phyloP scores from a whole-genome alignment of 2,113 vertebrate species.

The Ifrita kowaldi region DNA sequence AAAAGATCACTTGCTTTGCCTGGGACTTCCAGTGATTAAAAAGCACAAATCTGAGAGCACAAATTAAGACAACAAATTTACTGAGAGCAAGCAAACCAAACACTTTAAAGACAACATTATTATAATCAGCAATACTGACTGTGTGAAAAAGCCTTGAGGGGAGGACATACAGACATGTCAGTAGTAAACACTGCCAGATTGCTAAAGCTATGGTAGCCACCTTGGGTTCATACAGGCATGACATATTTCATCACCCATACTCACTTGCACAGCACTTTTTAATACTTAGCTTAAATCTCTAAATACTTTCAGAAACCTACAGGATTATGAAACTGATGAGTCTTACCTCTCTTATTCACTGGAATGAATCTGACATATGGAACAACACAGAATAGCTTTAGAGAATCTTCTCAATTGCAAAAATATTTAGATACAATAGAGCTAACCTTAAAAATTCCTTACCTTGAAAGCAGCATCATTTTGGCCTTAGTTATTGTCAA shows the following conservation, averaged over 20 bases:
- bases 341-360: background rate
- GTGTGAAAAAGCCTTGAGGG: background rate
- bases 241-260: background rate
- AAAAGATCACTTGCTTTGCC: background rate
- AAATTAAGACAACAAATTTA: background rate
- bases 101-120: background rate
- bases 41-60: background rate
- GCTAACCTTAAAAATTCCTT: constrained; percentile 32
- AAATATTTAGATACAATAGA: background rate
- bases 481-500: constrained; percentile 93
- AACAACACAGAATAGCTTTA: background rate
- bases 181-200: background rate
- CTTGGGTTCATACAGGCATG: background rate
- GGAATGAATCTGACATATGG: background rate
- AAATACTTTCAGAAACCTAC: background rate
- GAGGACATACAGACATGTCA: background rate
- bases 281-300: background rate
- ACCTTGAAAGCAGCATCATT: constrained; percentile 91
- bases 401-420: background rate
- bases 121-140: background rate
- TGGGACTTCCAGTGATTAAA: background rate
- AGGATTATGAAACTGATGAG: background rate
- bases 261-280: background rate
- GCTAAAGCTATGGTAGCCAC: background rate
- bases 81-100: background rate